Base-by-base conservation (phyloP, 64 coral and sea anemone species). In the Stichodactyla helianthus region DNA sequence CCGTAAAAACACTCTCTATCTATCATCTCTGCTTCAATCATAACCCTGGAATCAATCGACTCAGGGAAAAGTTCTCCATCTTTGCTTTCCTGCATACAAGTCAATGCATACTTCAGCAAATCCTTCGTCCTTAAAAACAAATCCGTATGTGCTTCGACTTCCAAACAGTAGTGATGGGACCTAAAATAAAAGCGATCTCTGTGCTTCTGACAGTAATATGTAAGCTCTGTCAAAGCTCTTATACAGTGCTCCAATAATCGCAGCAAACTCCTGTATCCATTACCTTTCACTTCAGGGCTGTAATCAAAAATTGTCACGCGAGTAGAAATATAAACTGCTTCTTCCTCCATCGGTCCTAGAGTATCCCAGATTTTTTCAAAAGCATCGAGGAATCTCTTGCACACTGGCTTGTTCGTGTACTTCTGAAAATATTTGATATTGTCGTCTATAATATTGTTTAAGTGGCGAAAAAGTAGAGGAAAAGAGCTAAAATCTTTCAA, bases 1-100 rank as follows among this genome's bases (percentile, higher is more conserved):
- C 93, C 97, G 79, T 99, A 99, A 59, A 99, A 99, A 23, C 97
- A 99, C 19, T 99, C 97, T 87, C 90, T 95, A 82, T 99, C 93
- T 28, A 99, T 31, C 35, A 89, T 60, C n/a, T 99, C 93, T 35
- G 82, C 88, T 85, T 95, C 93, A 4, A 94, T 60, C 90, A 99
- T 89, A 6, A 92, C 78, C 58, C 86, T 82, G 9, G 97, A 89
- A 64, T 99, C 97, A 85, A 90, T 92, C 55, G 70, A 74, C 78
- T 94, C 86, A 3, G 97, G 93, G 26, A 99, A 95, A 20, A 99
- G 89, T 25, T 92, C 52, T 7, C 83, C 82, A 17, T 86, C 88
- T 1, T 77, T 83, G 31, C 88, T 94, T 70, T 90, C 91, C 20
- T 88, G 86, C 6, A 95, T 28, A 19, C 94, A 59, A 12, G 84